Conservation (phyloP, 2,113 vertebrate species). For the Tenebrosternarchus preto region DNA sequence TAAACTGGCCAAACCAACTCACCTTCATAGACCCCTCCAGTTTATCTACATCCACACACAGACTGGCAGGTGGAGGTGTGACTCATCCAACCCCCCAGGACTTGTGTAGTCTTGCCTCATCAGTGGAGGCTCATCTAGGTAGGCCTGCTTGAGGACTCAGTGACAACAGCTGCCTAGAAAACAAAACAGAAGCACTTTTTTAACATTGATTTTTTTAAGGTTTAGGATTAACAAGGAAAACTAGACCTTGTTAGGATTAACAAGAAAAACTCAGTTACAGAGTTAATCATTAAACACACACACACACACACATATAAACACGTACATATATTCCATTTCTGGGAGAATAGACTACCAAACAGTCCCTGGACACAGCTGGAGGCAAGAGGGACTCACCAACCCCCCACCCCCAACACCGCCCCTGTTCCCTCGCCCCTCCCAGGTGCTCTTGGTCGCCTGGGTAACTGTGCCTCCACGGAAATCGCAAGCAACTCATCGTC, state of each 20-base stretch:
- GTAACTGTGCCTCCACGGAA: constrained; percentile 51
- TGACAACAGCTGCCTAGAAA: no score
- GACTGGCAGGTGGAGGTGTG: no score
- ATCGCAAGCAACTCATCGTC: constrained; percentile 34
- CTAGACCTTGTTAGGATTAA: constrained; percentile 55
- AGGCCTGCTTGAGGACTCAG: no score
- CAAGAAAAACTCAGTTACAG: constrained; percentile 24
- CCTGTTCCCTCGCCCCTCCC: no score
- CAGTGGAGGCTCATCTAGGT: no score
- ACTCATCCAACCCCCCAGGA: no score
- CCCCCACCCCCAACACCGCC: neutral
- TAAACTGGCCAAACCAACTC: no score
- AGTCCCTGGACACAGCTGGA: constrained; percentile 28
- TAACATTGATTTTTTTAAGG: neutral
- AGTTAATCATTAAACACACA: constrained; percentile 57
- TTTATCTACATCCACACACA: no score
- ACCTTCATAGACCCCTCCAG: no score
- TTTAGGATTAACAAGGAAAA: constrained; percentile 50
- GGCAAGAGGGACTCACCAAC: constrained; percentile 19
- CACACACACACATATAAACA: neutral
- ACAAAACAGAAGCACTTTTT: neutral
- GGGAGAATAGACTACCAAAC: constrained; percentile 17
- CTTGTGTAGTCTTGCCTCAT: no score
- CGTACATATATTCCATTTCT: constrained; percentile 17
- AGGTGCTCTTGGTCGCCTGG: constrained; percentile 52